Evolutionary conservation across 2,113 vertebrate species (phyloP), one percentile per base, ranked within the genome.

Genomic region (Malaclemys terrapin): DNA sequence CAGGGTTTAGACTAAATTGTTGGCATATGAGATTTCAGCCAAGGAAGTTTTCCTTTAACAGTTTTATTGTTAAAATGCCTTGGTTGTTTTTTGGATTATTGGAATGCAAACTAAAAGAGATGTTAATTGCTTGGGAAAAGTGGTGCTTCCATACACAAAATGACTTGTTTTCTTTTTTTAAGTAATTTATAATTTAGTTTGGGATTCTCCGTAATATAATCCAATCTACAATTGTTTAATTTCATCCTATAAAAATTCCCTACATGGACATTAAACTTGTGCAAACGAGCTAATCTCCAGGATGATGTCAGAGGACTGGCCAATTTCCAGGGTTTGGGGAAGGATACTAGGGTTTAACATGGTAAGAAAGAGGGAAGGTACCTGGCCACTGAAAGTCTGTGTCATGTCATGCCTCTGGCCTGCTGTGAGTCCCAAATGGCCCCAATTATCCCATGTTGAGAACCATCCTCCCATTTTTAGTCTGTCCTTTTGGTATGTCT

Each of bases 11-110:
- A 93, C 94, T 97, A 94, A 97, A 97, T 95, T 96, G 88, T 83
- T 97, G 88, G 93, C 91, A 75, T 92, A 87, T 90, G 89, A 97
- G 94, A 94, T 96, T 96, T 98, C 89, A 97, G 90, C 89, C 91
- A 96, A 97, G 91, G 92, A 97, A 96, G 92, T 97, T 97, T 97
- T 97, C 85, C 88, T 97, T 96, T 93, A 97, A 96, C 94, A 94
- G 87, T 97, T 96, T 98, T 98, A 52, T 89, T 98, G 96, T 92
- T 93, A 65, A 93, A 94, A 57, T 82, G 92, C 87, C 85, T 93
- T 97, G 90, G 80, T 95, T 95, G 89, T 80, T 93, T 95, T 92
- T 93, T 96, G 94, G 75, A 87, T 93, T 97, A 97, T 89, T 92
- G 59, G 88, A 96, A 88, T 93, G 97, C 94, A 92, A 89, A 96